Evolutionary conservation across 2,113 vertebrate species (phyloP).

Genomic region (Amphiprion percula): DNA sequence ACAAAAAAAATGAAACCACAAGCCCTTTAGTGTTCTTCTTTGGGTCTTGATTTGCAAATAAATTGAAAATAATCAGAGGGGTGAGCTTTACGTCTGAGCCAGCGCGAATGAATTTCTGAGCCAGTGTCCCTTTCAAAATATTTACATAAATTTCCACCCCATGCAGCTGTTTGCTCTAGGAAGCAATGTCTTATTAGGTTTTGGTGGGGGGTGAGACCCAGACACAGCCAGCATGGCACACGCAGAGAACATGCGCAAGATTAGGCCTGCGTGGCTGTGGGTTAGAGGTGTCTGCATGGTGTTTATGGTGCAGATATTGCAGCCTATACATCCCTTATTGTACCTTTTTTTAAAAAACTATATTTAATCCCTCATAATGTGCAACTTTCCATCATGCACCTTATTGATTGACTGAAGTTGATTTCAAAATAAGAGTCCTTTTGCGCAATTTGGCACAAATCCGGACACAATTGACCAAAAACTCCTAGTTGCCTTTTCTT

Average conservation of each 20-base stretch:
- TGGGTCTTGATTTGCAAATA: slow-evolving; percentile 99
- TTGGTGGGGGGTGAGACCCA: slow-evolving; percentile 5
- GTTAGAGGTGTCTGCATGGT: slow-evolving; percentile 51
- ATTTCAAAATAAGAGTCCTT: too few species aligned
- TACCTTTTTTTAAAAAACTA: neutral
- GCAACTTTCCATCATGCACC: too few species aligned
- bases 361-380: neutral
- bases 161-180: slow-evolving; percentile 98
- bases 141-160: slow-evolving; percentile 98
- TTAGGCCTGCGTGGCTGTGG: slow-evolving; percentile 49
- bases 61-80: slow-evolving; percentile 99
- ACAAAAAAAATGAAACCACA: slow-evolving; percentile 91
- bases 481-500: too few species aligned
- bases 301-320: neutral
- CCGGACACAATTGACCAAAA: neutral
- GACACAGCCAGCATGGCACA: slow-evolving; percentile 56
- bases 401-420: too few species aligned
- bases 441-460: neutral
- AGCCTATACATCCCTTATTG: neutral
- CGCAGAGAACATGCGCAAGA: slow-evolving; percentile 55
- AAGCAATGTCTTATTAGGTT: slow-evolving; percentile 93
- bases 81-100: slow-evolving; percentile 89
- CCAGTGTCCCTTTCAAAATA: slow-evolving; percentile 99
- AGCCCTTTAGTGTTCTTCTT: slow-evolving; percentile 91
- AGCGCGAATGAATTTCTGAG: slow-evolving; percentile 97